Conservation (phyloP, 2,888 invertebrate genomes). For the Megastigmus dorsalis region DNA sequence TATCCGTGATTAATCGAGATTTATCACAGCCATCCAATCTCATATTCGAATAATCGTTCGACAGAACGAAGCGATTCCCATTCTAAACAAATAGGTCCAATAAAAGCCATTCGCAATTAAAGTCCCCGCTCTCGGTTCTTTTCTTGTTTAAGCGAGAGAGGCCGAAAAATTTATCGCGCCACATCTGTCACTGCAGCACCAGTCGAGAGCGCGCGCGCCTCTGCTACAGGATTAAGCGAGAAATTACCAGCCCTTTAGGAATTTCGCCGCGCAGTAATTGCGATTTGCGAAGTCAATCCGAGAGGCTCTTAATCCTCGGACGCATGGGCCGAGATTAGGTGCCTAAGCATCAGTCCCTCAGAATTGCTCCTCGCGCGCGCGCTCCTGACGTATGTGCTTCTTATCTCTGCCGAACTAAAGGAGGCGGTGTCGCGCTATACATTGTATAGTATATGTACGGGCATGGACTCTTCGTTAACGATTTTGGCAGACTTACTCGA, state of each 20-base stretch:
- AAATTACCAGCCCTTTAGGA: conserved; percentile 28
- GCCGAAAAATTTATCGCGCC: conserved; percentile 1
- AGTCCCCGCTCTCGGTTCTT: background rate
- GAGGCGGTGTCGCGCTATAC: too few relatives aligned
- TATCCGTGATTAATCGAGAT: too few relatives aligned
- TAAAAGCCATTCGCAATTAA: background rate
- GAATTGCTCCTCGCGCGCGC: background rate
- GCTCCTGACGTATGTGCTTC: conserved; percentile 23
- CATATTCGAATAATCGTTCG: too few relatives aligned
- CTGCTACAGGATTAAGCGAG: conserved; percentile 21
- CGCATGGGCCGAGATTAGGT: conserved; percentile 43
- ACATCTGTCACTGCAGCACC: conserved; percentile 27
- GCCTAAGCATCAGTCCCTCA: conserved; percentile 36
- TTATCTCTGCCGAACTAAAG: too few relatives aligned
- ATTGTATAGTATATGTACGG: too few relatives aligned
- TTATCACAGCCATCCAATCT: too few relatives aligned
- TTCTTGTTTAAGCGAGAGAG: conserved; percentile 5
- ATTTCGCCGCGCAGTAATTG: conserved; percentile 41
- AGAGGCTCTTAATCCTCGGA: conserved; percentile 46
- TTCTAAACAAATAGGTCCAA: too few relatives aligned
- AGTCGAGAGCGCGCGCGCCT: too few relatives aligned
- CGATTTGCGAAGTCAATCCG: conserved; percentile 33
- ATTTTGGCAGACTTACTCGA: too few relatives aligned
- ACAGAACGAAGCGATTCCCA: too few relatives aligned
- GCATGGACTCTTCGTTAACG: too few relatives aligned